phyloP scores from a whole-genome alignment of 2,113 vertebrate genomes.

The crab-eating macaque (Macaca fascicularis) region DNA sequence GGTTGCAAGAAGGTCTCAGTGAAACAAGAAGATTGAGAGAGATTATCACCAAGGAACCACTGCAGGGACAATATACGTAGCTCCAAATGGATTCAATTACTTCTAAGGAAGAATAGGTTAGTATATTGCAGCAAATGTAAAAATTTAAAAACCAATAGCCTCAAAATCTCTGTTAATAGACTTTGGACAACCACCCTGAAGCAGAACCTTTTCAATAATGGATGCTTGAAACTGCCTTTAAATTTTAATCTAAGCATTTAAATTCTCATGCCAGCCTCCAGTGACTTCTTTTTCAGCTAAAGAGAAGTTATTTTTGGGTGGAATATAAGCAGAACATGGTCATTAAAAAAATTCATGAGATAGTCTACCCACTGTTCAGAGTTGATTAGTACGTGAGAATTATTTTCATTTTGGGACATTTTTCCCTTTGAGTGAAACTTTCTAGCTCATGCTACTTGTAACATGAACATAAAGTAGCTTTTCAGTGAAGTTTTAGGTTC shows the following conservation, averaged over 20 bases:
- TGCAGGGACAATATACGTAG: fast-evolving
- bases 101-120: fast-evolving
- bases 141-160: background rate
- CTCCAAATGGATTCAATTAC: background rate
- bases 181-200: fast-evolving
- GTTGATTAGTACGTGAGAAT: background rate
- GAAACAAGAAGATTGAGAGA: no score
- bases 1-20: no score
- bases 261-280: background rate
- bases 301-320: background rate
- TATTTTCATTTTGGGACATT: background rate
- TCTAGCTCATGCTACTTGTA: background rate
- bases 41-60: fast-evolving
- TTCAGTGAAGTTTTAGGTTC: background rate
- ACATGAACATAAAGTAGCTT: background rate
- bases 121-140: fast-evolving
- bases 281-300: background rate
- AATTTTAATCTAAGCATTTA: background rate
- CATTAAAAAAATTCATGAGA: background rate
- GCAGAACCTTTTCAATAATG: background rate
- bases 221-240: background rate
- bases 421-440: background rate
- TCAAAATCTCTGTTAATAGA: background rate
- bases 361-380: no score
- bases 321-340: background rate